Conservation (phyloP, 2,888 invertebrate species). For the Nymphalis polychloros region DNA sequence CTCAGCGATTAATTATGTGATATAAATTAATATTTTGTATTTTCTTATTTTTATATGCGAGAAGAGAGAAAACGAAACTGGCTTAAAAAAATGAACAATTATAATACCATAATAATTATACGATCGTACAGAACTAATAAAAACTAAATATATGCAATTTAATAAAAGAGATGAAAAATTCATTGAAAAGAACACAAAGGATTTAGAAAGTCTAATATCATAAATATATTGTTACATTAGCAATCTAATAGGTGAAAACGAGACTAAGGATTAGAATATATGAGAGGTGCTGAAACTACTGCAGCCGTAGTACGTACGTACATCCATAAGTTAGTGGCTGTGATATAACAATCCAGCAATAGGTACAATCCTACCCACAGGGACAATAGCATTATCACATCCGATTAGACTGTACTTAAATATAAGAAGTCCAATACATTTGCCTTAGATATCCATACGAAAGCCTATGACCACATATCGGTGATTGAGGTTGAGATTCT, state of each 20-base stretch:
- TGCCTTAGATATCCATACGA: slow-evolving; percentile 34
- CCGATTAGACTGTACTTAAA: slow-evolving; percentile 40
- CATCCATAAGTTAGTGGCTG: slow-evolving; percentile 70
- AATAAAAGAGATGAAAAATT: too few relatives aligned
- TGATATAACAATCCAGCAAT: slow-evolving; percentile 42
- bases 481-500: slow-evolving; percentile 48
- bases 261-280: slow-evolving; percentile 24
- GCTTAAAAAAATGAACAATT: too few relatives aligned
- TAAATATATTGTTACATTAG: too few relatives aligned
- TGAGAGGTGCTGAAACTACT: slow-evolving; percentile 50
- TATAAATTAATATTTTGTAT: too few relatives aligned
- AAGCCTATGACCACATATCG: slow-evolving; percentile 47
- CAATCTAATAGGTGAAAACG: slow-evolving; percentile 12
- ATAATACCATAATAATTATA: too few relatives aligned
- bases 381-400: slow-evolving; percentile 12
- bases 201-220: too few relatives aligned
- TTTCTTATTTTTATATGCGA: too few relatives aligned
- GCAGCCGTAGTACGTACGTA: slow-evolving; percentile 58
- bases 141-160: too few relatives aligned
- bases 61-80: too few relatives aligned
- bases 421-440: slow-evolving; percentile 54
- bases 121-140: too few relatives aligned
- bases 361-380: slow-evolving; percentile 31
- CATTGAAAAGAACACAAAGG: too few relatives aligned
- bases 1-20: too few relatives aligned